Percentiles rank a stretch among this genome's conserved stretches.
Conservation (phyloP, 1,140 invertebrate species). For the Ceratosolen solmsi region DNA sequence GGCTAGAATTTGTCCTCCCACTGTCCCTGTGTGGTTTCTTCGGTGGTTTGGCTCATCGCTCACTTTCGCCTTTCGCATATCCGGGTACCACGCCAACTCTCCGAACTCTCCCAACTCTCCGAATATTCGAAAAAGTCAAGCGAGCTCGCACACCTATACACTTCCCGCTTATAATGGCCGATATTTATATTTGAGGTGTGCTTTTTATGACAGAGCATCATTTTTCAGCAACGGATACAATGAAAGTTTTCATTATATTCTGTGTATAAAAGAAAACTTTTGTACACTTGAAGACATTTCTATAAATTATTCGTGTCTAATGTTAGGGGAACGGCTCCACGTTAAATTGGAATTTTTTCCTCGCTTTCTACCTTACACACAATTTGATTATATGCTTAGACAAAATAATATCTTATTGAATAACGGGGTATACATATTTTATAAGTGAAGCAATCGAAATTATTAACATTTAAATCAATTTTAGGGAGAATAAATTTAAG, state of each 20-base stretch:
- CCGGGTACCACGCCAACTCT: not conserved
- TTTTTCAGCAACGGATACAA: slow-evolving; percentile 29
- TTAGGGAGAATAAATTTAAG: not conserved
- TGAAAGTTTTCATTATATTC: slow-evolving; percentile 24
- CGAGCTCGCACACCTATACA: not conserved
- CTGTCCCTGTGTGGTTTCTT: not conserved
- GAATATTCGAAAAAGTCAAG: not conserved
- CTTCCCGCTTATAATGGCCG: not conserved
- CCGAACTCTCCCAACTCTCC: no score
- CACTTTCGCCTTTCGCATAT: not conserved
- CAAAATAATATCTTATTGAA: not conserved
- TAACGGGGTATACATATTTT: slow-evolving; percentile 5
- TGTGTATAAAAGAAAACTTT: slow-evolving; percentile 28
- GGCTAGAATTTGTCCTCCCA: slow-evolving; percentile 26
- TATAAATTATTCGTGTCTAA: slow-evolving; percentile 54
- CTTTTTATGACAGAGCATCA: slow-evolving; percentile 33
- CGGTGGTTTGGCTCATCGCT: not conserved
- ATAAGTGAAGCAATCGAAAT: slow-evolving; percentile 41
- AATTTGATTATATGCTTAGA: not conserved
- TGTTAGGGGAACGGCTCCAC: slow-evolving; percentile 47
- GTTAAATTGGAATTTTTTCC: slow-evolving; percentile 38
- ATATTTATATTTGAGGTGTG: slow-evolving; percentile 50
- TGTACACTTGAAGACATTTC: slow-evolving; percentile 48
- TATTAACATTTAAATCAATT: not conserved
- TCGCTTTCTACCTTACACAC: not conserved